Percentiles rank a stretch among this genome's conserved stretches.
phyloP scores from a whole-genome alignment of 2,113 vertebrate species.

The Chlorocebus sabaeus region DNA sequence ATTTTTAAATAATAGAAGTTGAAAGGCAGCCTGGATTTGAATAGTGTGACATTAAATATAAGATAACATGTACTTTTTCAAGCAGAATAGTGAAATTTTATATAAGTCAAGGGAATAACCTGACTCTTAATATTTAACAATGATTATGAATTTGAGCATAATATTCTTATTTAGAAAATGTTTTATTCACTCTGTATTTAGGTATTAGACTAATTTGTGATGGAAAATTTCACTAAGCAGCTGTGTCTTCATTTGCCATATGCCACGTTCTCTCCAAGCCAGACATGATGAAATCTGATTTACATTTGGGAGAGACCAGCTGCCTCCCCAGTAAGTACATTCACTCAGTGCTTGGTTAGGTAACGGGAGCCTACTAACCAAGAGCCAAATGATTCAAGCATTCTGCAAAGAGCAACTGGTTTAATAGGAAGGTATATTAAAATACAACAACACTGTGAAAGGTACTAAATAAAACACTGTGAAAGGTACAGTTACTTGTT shows the following conservation, averaged over 20 bases:
- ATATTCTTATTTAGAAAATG: slow-evolving; percentile 54
- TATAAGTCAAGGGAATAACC: slow-evolving; percentile 17
- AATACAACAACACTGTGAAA: neutral
- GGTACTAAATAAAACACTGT: neutral
- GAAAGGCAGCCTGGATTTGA: slow-evolving; percentile 4
- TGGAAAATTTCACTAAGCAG: slow-evolving; percentile 51
- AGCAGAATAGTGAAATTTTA: slow-evolving; percentile 22
- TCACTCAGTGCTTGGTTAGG: neutral
- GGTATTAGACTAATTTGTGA: slow-evolving; percentile 41
- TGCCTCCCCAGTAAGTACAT: neutral
- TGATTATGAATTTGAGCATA: slow-evolving; percentile 35
- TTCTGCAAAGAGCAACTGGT: neutral
- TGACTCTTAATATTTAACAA: slow-evolving; percentile 37
- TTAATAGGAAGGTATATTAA: slow-evolving; percentile 19
- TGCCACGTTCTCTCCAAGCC: slow-evolving; percentile 30
- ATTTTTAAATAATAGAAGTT: neutral
- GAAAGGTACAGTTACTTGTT: neutral
- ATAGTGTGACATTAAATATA: slow-evolving; percentile 13
- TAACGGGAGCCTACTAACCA: neutral
- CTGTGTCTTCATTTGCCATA: slow-evolving; percentile 66
- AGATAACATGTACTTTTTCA: neutral
- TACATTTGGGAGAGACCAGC: slow-evolving; percentile 59
- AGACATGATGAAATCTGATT: slow-evolving; percentile 58
- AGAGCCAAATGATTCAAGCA: neutral
- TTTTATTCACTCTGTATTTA: slow-evolving; percentile 56